Percentiles rank a stretch among this genome's conserved stretches.
phyloP scores from a whole-genome alignment of 2,797 vertebrate species.

The Vespertilio murinus region DNA sequence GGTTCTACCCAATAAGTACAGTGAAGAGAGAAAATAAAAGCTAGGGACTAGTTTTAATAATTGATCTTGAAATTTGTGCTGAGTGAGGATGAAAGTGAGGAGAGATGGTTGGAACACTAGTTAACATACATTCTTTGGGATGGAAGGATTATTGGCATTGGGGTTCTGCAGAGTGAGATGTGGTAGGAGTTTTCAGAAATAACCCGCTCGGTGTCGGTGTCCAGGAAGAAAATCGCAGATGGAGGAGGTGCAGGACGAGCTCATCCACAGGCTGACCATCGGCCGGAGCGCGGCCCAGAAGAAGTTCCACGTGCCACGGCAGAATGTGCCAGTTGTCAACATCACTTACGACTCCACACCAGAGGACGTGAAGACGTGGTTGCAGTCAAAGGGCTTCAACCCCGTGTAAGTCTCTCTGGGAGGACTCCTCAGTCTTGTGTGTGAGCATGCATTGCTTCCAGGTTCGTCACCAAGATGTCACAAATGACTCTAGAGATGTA shows the following conservation, averaged over 20 bases:
- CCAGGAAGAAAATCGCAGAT: slow-evolving; percentile 97
- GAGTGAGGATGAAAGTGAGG: background rate
- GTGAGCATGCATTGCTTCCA: background rate
- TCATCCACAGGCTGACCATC: slow-evolving; percentile 94
- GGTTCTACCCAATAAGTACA: background rate
- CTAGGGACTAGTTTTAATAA: background rate
- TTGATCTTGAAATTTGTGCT: background rate
- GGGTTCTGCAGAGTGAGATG: background rate
- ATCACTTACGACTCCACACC: slow-evolving; percentile 92
- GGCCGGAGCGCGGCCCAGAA: slow-evolving; percentile 92
- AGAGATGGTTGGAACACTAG: background rate
- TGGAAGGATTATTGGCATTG: background rate
- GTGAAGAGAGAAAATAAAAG: background rate
- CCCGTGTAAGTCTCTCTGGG: slow-evolving; percentile 88
- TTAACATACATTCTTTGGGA: background rate
- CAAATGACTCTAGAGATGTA: background rate
- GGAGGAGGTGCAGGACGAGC: slow-evolving; percentile 98
- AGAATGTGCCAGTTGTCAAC: slow-evolving; percentile 84
- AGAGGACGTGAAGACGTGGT: slow-evolving; percentile 91
- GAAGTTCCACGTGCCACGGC: slow-evolving; percentile 89
- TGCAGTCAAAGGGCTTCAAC: slow-evolving; percentile 95
- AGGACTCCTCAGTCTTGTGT: background rate
- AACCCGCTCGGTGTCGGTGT: background rate
- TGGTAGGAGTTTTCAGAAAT: background rate
- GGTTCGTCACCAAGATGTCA: background rate